These are phyloP conservation scores for Harmothoe impar DNA, from an alignment of 2,888 invertebrate genomes.

Conservation along the genomic window DNA sequence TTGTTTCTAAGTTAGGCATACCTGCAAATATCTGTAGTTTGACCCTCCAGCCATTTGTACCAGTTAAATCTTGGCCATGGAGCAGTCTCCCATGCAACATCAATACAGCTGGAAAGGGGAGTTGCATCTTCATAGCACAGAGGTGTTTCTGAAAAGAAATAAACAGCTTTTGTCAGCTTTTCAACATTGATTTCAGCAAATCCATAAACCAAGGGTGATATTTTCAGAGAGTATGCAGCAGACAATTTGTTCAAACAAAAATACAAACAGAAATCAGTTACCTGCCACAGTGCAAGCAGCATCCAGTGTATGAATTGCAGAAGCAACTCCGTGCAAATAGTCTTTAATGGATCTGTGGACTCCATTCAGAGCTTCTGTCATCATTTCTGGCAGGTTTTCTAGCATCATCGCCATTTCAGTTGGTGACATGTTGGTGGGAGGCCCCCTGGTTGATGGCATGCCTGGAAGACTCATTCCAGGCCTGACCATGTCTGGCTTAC, in stretches of 20 bases:
- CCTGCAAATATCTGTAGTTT: background rate
- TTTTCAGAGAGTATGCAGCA: background rate
- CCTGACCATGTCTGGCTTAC: background rate
- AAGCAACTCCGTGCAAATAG: background rate
- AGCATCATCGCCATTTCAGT: background rate
- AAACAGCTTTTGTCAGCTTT: background rate
- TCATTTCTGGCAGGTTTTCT: background rate
- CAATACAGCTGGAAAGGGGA: background rate
- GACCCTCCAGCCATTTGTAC: background rate
- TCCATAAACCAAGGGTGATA: background rate
- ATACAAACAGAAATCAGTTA: too few species aligned
- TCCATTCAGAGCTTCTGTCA: background rate
- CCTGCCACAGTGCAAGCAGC: background rate
- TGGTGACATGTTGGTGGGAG: background rate
- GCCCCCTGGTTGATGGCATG: background rate
- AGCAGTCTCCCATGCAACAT: background rate
- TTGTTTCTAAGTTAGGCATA: too few species aligned
- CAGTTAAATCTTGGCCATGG: conserved; percentile 9
- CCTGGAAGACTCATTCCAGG: background rate
- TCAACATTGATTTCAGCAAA: background rate
- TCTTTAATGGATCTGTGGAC: background rate
- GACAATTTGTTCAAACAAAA: background rate
- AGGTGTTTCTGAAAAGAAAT: background rate
- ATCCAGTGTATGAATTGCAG: background rate
- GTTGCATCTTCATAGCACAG: background rate